Evolutionary conservation across 2,797 vertebrate genomes (phyloP), one percentile per base, ranked within the genome.

Genomic region (Coreius guichenoti): DNA sequence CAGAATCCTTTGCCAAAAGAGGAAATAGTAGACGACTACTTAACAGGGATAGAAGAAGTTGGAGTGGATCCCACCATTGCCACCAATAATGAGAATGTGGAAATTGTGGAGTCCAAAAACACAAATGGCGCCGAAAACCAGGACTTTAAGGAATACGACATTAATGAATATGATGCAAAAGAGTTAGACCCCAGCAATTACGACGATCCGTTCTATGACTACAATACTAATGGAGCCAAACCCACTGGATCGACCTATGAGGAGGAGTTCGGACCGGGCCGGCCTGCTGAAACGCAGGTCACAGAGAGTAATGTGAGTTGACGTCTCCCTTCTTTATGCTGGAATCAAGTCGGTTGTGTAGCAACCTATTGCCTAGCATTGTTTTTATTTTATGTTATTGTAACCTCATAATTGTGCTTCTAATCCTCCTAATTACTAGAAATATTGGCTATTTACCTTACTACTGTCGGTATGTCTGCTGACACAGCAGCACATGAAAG

Each of bases 11-110:
- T 91, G 82, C 96, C 94, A 90, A 97, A 97, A 88, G 97, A 95
- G 91, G 95, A 96, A 87, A 96, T 97, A 89, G 96, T 96, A 90
- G 97, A 99, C 91, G 98, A 99, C 95, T 99, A 99, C 95, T 88
- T 98, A 95, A 98, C 97, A 67, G 98, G 97, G 89, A 96, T 96
- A 93, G 97, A 99, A 92, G 95, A 99, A 95, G 97, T 95, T n/a
- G 96, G 93, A 43, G 91, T 86, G 23, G 95, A 96, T 78, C 86
- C 94, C 33, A 93, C 94, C 11, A 90, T 92, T 90, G 95, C 77
- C 70, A 69, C 77, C 33, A 79, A 77, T 36, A 79, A 77, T 36
- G 86, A 84, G n/a, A 86, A 54, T 26, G 70, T 72, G 45, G 89
- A 90, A 21, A 81, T 83, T 17, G 3, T 72, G 21, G 84, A 89